Evolutionary conservation across 2,888 invertebrate species (phyloP), one percentile per base, ranked within the genome.

Genomic region (Campoplex nolae): DNA sequence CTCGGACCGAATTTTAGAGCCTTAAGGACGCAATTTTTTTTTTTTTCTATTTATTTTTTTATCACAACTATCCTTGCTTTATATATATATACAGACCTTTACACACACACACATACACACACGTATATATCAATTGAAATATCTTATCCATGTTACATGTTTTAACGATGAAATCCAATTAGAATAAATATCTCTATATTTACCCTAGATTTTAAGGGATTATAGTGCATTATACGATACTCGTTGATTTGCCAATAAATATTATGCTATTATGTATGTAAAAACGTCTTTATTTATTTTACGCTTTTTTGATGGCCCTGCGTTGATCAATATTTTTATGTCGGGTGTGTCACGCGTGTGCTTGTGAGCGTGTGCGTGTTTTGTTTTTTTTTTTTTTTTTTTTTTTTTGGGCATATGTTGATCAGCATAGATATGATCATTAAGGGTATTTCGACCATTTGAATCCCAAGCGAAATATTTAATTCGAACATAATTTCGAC

Each of bases 191-290:
- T 58, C 38, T 86, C 88, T 90, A 89, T 89, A 91, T 90, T 89
- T 89, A 90, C 89, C 87, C 90, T 90, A 88, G 90, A 91, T 86
- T 90, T 89, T 92, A 93, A 92, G 91, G 89, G 90, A 91, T 91
- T 92, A 86, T 92, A 93, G 92, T 92, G 92, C 92, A 92, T 93
- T 92, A 92, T 92, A 91, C 85, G 90, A 71, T 89, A 88, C 90
- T 89, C 90, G 90, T 93, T 93, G 89, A 92, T 93, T 92, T 93
- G 92, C 93, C 92, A 94, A 94, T 94, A 94, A 94, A 94, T 92
- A 92, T 93, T 92, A 91, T 93, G 93, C 92, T 93, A 92, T 91
- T 93, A 92, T 91, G 92, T 93, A 93, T 91, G 93, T 91, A 89
- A 87, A 91, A 18, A 58, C 92, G 94, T 93, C 93, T 94, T 92